Evolutionary conservation across 2,888 invertebrate genomes (phyloP), one percentile per base, ranked within the genome.

Genomic region (Atrina japonica): DNA sequence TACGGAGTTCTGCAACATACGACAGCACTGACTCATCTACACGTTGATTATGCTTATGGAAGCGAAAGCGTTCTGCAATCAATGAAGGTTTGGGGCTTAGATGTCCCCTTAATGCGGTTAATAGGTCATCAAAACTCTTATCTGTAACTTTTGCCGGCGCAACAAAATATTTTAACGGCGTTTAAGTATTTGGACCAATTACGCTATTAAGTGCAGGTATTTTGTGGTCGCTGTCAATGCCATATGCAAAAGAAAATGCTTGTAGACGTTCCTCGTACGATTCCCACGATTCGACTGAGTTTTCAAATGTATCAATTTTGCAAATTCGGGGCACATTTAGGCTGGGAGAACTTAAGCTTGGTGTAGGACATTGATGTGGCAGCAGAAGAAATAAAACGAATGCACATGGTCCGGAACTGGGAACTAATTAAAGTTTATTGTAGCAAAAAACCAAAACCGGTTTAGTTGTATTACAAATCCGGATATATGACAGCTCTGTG

Each of bases 61-160:
- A 78, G 1, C 73, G 30, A 63, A 77, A 76, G 3, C 75, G 40
- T 58, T 76, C 70, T 3, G 77, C 75, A 11, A 77, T 77, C 16
- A 68, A 25, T 5, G 67, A 40, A 1, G 79, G 71, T 63, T 73
- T 71, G 2, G 79, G 77, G 14, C 52, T 70, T 16, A 73, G 66
- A 47, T 78, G 75, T 1, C 56, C 55, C 1, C 55, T 27, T 2
- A 78, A 30, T 35, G 69, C 18, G 16, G 47, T 64, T 60, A 69
- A 59, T 14, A 76, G 27, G 18, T 30, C 55, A 25, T 53, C 55
- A 52, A 58, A 40, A 7, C 7, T 41, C 27, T 58, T 41, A 41
- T 43, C 27, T 41, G 58, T 58, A 21, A 25, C 25, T 3, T 53
- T 53, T 1, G 21, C 53, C 14, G 27, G 53, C 6, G 53, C 53